Evolutionary conservation across 2,888 invertebrate species (phyloP).

Genomic region (Synergus itoensis): DNA sequence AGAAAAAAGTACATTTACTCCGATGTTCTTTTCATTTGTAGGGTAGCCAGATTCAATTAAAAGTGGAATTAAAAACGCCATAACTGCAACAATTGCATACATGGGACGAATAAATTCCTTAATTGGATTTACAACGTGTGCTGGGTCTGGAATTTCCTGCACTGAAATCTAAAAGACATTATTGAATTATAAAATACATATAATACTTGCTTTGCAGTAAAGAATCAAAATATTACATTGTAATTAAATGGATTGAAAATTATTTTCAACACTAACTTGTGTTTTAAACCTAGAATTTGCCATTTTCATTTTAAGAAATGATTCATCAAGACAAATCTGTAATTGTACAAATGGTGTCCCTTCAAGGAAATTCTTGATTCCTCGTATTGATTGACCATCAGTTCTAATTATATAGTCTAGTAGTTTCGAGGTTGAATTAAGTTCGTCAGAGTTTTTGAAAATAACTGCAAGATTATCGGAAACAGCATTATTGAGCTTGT

Average conservation of each 20-base stretch:
- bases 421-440: slow-evolving; percentile 54
- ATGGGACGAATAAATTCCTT: slow-evolving; percentile 46
- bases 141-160: slow-evolving; percentile 74
- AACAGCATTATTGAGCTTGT: slow-evolving; percentile 55
- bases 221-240: not conserved
- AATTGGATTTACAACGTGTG: slow-evolving; percentile 54
- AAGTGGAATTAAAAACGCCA: slow-evolving; percentile 70
- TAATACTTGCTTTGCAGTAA: not conserved
- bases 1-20: slow-evolving; percentile 67
- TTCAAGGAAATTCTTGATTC: slow-evolving; percentile 27
- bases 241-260: not conserved
- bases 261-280: not conserved
- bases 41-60: slow-evolving; percentile 69
- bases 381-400: not conserved
- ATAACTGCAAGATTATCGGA: slow-evolving; percentile 64
- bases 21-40: slow-evolving; percentile 72
- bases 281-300: slow-evolving; percentile 47
- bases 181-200: not conserved
- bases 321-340: slow-evolving; percentile 70
- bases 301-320: slow-evolving; percentile 63
- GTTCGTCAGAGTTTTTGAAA: slow-evolving; percentile 57
- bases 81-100: slow-evolving; percentile 61
- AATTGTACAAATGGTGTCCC: slow-evolving; percentile 63
- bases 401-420: slow-evolving; percentile 69
- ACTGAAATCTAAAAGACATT: slow-evolving; percentile 63